phyloP scores from a whole-genome alignment of 2,888 invertebrate genomes.

The Ecdyonurus torrentis region DNA sequence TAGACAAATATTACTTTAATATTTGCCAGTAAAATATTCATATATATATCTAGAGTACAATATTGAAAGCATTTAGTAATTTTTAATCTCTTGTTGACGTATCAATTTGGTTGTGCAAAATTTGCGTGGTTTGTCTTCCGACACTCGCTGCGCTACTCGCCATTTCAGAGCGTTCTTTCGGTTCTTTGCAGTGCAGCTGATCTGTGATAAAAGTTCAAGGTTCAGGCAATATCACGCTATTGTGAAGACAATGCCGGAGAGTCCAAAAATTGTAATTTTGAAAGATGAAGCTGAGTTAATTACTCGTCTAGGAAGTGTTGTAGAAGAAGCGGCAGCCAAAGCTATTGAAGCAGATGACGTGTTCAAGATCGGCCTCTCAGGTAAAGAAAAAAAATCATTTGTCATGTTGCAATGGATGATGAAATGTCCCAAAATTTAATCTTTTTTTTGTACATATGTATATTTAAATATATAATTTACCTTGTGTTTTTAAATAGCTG shows the following conservation, averaged over 20 bases:
- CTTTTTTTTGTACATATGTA: neutral
- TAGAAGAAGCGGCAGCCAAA: slow-evolving; percentile 46
- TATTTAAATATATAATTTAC: neutral
- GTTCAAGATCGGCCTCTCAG: slow-evolving; percentile 65
- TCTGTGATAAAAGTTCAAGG: neutral
- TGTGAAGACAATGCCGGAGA: neutral
- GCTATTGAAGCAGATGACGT: slow-evolving; percentile 42
- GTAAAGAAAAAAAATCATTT: too few species aligned
- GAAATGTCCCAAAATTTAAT: neutral
- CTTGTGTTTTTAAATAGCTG: neutral
- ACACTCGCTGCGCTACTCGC: neutral
- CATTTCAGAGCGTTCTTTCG: neutral
- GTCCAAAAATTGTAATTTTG: slow-evolving; percentile 12
- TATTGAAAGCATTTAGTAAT: too few species aligned
- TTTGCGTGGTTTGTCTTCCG: too few species aligned
- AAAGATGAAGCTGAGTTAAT: slow-evolving; percentile 39
- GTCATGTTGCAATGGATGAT: slow-evolving; percentile 3
- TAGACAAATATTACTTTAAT: too few species aligned
- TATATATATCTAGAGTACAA: too few species aligned
- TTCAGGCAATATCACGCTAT: neutral
- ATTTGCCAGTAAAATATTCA: too few species aligned
- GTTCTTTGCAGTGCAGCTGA: neutral
- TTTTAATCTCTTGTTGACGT: too few species aligned
- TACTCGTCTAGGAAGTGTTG: slow-evolving; percentile 37
- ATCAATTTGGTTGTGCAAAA: too few species aligned